Percentiles rank a stretch among this genome's conserved stretches.
Conservation (phyloP, 2,113 vertebrate species). For the Synodontis membranacea region DNA sequence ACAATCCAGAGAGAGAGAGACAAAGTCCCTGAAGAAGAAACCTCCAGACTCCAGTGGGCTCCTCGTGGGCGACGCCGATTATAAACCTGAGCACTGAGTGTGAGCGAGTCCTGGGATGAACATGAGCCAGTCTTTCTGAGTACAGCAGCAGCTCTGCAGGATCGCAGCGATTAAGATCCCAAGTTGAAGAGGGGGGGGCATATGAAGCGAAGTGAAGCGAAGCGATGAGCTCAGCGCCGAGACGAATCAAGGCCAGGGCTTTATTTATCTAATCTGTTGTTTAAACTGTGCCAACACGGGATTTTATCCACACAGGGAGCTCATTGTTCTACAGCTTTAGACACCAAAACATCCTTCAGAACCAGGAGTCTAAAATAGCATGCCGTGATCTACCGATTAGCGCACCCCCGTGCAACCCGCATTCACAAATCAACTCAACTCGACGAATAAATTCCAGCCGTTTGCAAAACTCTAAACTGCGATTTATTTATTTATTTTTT, state of each 20-base stretch:
- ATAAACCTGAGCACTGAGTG: too few relatives aligned
- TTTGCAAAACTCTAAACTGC: too few relatives aligned
- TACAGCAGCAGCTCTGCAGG: not conserved
- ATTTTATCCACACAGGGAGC: not conserved
- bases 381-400: too few relatives aligned
- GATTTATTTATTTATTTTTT: too few relatives aligned
- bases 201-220: too few relatives aligned
- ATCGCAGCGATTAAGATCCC: too few relatives aligned
- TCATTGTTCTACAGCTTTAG: not conserved
- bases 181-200: too few relatives aligned
- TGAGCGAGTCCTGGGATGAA: not conserved
- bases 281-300: not conserved
- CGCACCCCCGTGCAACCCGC: not conserved
- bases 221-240: not conserved
- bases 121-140: not conserved
- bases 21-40: too few relatives aligned
- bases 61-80: too few relatives aligned
- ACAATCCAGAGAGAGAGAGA: not conserved
- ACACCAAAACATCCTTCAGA: not conserved
- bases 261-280: conserved; percentile 1
- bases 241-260: not conserved
- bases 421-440: not conserved
- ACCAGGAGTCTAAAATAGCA: not conserved
- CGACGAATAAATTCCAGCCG: not conserved
- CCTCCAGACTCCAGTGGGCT: too few relatives aligned